Base-by-base conservation (phyloP, 2,888 invertebrate species). In the Nemapogon koenigi region DNA sequence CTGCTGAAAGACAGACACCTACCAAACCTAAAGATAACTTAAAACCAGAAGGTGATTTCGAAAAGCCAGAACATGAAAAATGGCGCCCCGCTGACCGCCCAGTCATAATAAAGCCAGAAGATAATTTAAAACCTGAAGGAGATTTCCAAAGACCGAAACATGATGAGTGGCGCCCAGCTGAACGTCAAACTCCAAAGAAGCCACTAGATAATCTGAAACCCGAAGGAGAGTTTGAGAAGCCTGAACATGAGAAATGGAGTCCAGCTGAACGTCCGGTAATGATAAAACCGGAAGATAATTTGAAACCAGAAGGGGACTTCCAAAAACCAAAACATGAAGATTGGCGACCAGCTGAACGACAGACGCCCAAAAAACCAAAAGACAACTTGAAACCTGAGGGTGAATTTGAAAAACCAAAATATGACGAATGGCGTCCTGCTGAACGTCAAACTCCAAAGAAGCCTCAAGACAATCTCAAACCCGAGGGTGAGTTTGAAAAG, bases 21-120 rank as follows among this genome's bases (percentile, higher is more conserved):
- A 81, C 64, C 46, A 85, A 76, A 44, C 85, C 82, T 1, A 57
- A 66, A 46, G 84, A 86, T 50, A 86, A 86, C 54, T 59, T 86
- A 1, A 68, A 61, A 35, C 68, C 81, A 1, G 85, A 83, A 51
- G 84, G 84, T 6, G 80, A 82, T 14, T 81, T 82, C 42, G 67
- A 68, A 29, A 59, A 59, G 43, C 58, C 60, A 0, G 52, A 52
- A 39, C 51, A 61, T 16, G 48, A 55, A 22, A 55, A 63, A 41
- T 61, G 62, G 54, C 49, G 50, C 0, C 72, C 73, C 1, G 75
- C 63, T 10, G 65, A 73, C 33, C 51, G 66, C 37, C 61, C 62
- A 1, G 47, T 51, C 2, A 73, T 57, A 19, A 27, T 62, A 53
- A 0, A 65, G 62, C 86, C 84, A 1, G 50, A 73, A 41, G 81